phyloP scores from a whole-genome alignment of 2,888 invertebrate species.

The Apomyelois bistriatella region DNA sequence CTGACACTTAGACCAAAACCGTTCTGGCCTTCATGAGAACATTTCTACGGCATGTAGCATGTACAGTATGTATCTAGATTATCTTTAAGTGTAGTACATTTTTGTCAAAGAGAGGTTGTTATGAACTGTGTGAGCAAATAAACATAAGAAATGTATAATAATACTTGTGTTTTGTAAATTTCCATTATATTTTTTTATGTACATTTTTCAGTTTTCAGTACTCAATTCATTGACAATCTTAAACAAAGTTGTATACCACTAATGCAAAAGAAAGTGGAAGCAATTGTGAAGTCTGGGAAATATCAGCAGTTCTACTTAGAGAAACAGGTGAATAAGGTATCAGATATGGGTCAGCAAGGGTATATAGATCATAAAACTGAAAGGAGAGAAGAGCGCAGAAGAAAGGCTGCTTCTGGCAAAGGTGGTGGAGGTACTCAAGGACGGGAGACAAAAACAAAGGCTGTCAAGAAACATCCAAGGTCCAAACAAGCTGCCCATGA shows the following conservation, averaged over 20 bases:
- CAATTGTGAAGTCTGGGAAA: slow-evolving; percentile 84
- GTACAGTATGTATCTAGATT: too few relatives aligned
- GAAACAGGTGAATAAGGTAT: slow-evolving; percentile 78
- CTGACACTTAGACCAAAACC: too few relatives aligned
- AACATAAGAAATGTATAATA: too few relatives aligned
- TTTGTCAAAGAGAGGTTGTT: too few relatives aligned
- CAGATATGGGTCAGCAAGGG: slow-evolving; percentile 49
- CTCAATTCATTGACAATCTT: slow-evolving; percentile 84
- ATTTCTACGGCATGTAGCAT: too few relatives aligned
- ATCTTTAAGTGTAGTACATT: too few relatives aligned
- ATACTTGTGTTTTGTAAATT: too few relatives aligned
- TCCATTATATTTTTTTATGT: neutral
- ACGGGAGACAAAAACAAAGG: slow-evolving; percentile 96
- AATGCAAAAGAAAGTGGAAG: slow-evolving; percentile 83
- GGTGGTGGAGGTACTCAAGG: slow-evolving; percentile 96
- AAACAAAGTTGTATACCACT: slow-evolving; percentile 83
- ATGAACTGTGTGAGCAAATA: too few relatives aligned
- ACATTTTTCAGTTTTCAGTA: slow-evolving; percentile 77
- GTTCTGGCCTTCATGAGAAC: too few relatives aligned
- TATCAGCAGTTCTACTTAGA: slow-evolving; percentile 88
- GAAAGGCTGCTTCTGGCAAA: slow-evolving; percentile 92
- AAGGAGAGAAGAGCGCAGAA: slow-evolving; percentile 92
- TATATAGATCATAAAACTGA: slow-evolving; percentile 81
- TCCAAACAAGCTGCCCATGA: slow-evolving; percentile 81
- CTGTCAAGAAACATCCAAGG: slow-evolving; percentile 89